Conservation (phyloP, 2,797 vertebrate genomes). For the Amblyopsis hoosieri region DNA sequence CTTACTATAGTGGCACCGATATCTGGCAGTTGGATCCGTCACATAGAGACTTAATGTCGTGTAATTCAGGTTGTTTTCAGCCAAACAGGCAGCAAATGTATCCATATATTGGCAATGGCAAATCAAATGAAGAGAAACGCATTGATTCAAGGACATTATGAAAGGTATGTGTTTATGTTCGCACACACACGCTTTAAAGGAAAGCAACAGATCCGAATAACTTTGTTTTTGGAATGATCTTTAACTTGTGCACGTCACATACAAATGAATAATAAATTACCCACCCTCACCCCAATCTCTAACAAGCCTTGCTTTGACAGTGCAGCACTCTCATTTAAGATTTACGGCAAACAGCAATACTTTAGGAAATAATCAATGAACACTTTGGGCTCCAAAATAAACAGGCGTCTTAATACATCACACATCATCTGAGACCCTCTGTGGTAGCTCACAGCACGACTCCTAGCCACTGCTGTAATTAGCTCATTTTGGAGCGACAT, state of each 20-base stretch:
- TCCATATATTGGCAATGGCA: too few species aligned
- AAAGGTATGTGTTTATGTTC: not conserved
- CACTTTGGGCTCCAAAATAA: slow-evolving; percentile 64
- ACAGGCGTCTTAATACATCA: slow-evolving; percentile 72
- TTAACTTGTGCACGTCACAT: not conserved
- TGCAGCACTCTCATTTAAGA: slow-evolving; percentile 58
- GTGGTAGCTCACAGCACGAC: slow-evolving; percentile 55
- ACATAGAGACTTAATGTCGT: slow-evolving; percentile 7
- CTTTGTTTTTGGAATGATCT: not conserved
- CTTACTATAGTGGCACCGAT: slow-evolving; percentile 10
- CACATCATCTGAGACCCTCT: slow-evolving; percentile 67
- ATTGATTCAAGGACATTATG: not conserved
- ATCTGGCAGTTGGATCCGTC: slow-evolving; percentile 35
- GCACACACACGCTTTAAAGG: not conserved
- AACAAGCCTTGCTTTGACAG: slow-evolving; percentile 33
- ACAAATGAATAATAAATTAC: too few species aligned
- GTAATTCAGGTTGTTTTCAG: too few species aligned
- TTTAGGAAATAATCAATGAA: slow-evolving; percentile 70
- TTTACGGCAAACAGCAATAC: slow-evolving; percentile 45
- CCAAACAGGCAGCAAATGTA: too few species aligned
- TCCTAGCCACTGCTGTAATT: slow-evolving; percentile 68
- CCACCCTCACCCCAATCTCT: not conserved
- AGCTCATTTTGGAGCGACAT: slow-evolving; percentile 71
- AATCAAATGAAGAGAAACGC: too few species aligned
- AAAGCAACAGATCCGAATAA: not conserved